Evolutionary conservation across 2,113 vertebrate species (phyloP).

Genomic region (Nothocercus nigrocapillus): DNA sequence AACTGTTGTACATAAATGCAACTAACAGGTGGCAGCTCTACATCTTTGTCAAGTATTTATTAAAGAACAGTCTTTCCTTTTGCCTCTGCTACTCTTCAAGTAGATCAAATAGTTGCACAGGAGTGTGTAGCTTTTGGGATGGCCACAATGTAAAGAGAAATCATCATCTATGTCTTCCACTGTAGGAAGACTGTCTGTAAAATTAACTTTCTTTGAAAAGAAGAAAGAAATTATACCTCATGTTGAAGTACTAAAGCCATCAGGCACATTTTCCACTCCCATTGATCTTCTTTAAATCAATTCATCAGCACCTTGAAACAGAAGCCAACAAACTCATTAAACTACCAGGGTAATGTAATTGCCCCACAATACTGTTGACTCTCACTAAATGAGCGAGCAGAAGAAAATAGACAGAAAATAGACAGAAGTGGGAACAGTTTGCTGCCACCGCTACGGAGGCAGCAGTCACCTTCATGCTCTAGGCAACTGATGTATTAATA

Average conservation of each 20-base stretch:
- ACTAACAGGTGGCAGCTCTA: neutral
- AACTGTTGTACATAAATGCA: neutral
- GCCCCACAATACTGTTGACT: neutral
- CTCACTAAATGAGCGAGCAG: neutral
- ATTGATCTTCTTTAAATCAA: neutral
- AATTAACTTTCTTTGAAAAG: neutral
- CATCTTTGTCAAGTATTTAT: neutral
- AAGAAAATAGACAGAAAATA: neutral
- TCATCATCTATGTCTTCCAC: neutral
- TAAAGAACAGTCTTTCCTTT: neutral
- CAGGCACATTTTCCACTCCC: neutral
- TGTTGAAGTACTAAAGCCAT: neutral
- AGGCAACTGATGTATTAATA: neutral
- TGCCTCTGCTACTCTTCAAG: neutral
- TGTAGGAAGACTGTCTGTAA: neutral
- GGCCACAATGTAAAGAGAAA: neutral
- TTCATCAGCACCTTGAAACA: neutral
- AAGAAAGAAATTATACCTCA: neutral
- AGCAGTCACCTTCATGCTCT: conserved; percentile 14
- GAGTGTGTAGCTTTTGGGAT: neutral
- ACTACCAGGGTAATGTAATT: neutral
- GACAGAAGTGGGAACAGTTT: neutral
- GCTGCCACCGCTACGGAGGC: neutral
- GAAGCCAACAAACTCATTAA: neutral
- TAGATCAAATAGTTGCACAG: neutral